phyloP scores from a whole-genome alignment of 2,113 vertebrate genomes.

The Chaetura pelagica region DNA sequence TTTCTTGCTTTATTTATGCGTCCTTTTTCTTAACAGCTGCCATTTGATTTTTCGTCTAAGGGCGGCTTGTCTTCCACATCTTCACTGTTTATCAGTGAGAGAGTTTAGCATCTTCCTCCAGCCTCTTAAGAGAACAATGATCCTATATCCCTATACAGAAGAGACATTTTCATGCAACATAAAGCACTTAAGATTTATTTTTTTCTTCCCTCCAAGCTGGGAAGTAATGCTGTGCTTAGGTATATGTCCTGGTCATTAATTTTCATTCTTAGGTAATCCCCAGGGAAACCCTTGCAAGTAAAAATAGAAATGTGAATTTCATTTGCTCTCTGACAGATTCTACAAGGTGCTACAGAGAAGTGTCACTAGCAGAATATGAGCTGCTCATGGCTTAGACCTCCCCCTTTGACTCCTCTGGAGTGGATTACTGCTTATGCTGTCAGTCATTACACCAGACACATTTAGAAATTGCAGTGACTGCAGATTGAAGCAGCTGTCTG shows the following conservation, averaged over 20 bases:
- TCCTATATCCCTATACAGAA: neutral
- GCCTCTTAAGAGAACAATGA: neutral
- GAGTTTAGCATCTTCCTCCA: neutral
- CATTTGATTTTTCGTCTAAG: neutral
- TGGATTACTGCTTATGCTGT: neutral
- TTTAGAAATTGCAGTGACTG: neutral
- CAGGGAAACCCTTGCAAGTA: neutral
- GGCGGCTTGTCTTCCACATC: neutral
- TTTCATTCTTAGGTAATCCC: neutral
- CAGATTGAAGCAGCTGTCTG: neutral
- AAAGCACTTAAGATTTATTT: neutral
- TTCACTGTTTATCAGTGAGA: neutral
- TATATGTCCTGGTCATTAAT: neutral
- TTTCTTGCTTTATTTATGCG: neutral
- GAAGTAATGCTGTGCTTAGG: neutral
- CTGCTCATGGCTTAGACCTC: neutral
- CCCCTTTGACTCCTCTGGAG: neutral
- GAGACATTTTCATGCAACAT: neutral
- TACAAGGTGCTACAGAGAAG: neutral
- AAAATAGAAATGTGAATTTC: neutral
- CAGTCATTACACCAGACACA: neutral
- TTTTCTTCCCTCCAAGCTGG: neutral
- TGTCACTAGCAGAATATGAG: neutral
- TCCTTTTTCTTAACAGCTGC: neutral
- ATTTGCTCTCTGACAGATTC: neutral